Percentiles rank a stretch among this genome's conserved stretches.
phyloP scores from a whole-genome alignment of 2,797 vertebrate genomes.

The Halcyon chelicuti region DNA sequence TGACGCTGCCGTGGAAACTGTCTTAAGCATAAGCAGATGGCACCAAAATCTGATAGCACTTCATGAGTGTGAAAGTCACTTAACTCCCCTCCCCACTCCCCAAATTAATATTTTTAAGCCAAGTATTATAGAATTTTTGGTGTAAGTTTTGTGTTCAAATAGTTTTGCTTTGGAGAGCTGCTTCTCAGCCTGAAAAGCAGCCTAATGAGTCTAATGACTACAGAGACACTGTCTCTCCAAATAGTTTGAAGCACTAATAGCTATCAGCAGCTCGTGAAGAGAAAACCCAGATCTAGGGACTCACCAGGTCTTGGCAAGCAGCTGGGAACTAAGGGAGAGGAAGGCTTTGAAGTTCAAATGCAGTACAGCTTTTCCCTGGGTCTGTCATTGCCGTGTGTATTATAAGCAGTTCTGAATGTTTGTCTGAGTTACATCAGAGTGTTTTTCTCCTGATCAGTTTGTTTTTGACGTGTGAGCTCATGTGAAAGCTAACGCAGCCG shows the following conservation, averaged over 20 bases:
- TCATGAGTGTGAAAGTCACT: conserved; percentile 45
- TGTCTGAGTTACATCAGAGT: neutral
- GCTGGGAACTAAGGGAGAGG: neutral
- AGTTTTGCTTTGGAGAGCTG: neutral
- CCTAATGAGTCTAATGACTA: neutral
- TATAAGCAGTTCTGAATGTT: neutral
- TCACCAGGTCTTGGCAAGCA: neutral
- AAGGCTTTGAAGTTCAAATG: neutral
- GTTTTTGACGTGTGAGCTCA: neutral
- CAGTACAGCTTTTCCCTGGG: neutral
- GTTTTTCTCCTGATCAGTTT: neutral
- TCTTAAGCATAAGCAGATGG: conserved; percentile 52
- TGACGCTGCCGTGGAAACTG: neutral
- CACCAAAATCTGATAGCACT: conserved; percentile 43
- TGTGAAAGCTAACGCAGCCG: neutral
- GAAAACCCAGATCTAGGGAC: neutral
- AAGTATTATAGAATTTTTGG: neutral
- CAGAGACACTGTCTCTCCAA: neutral
- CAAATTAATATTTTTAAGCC: conserved; percentile 25
- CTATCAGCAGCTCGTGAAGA: neutral
- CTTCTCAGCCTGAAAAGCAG: neutral
- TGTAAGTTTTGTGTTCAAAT: neutral
- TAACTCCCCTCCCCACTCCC: neutral
- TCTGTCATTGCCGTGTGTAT: neutral
- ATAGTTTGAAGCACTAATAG: neutral